Percentiles rank a stretch among this genome's conserved stretches.
phyloP scores from a whole-genome alignment of 2,113 vertebrate species.

The Procapra przewalskii region DNA sequence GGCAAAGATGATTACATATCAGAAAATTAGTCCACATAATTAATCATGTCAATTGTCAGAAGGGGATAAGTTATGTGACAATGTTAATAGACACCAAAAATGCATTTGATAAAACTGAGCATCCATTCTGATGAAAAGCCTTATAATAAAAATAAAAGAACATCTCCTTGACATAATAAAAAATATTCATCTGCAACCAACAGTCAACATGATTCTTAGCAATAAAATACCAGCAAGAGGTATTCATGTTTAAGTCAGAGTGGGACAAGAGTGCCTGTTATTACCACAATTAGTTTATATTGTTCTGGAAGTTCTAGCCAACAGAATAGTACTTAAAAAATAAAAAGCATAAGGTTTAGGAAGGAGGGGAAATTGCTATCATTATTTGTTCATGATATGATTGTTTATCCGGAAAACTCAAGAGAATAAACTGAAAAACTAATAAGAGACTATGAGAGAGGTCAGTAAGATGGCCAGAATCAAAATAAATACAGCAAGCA shows the following conservation, averaged over 20 bases:
- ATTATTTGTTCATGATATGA: constrained; percentile 49
- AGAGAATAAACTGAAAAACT: constrained; percentile 26
- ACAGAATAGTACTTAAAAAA: constrained; percentile 12
- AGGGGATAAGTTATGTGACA: neutral
- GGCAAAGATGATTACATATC: neutral
- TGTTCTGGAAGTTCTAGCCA: constrained; percentile 43
- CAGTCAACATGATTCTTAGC: neutral
- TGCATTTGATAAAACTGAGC: neutral
- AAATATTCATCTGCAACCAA: neutral
- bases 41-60: neutral
- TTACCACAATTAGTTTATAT: constrained; percentile 16
- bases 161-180: constrained; percentile 2
- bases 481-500: neutral
- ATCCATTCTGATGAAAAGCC: neutral
- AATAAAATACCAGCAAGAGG: constrained; percentile 4
- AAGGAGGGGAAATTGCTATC: constrained; percentile 33
- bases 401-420: constrained; percentile 40
- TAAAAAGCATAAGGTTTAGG: neutral
- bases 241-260: neutral
- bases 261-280: neutral
- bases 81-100: constrained; percentile 19
- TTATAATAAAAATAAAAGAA: constrained; percentile 38
- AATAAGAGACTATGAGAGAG: constrained; percentile 20
- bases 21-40: neutral
- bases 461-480: neutral